Evolutionary conservation across 2,888 invertebrate species (phyloP).

Genomic region (Halictus ligatus): DNA sequence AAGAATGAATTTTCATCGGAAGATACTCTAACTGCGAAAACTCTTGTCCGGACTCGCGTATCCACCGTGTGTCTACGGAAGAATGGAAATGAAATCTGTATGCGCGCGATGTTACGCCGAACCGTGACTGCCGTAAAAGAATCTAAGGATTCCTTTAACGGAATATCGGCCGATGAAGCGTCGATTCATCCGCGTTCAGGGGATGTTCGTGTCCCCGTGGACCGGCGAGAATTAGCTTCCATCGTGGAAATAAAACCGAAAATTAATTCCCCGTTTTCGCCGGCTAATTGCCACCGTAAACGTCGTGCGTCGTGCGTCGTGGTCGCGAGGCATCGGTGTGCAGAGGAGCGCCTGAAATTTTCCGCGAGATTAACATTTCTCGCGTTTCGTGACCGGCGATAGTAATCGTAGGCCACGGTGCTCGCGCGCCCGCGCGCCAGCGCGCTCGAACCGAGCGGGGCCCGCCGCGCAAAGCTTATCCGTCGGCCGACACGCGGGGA

Average conservation of each 20-base stretch:
- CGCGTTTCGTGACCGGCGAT: constrained; percentile 60
- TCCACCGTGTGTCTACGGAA: background rate
- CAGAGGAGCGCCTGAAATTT: constrained; percentile 45
- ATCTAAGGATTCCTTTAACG: background rate
- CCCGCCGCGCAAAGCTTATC: constrained; percentile 5
- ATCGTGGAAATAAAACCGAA: constrained; percentile 28
- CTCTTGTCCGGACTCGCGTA: background rate
- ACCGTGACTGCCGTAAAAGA: background rate
- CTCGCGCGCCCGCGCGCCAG: too few species aligned
- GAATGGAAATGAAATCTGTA: background rate
- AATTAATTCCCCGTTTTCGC: constrained; percentile 46
- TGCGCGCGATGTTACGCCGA: too few species aligned
- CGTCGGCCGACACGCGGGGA: constrained; percentile 19
- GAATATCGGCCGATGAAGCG: background rate
- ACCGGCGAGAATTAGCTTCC: constrained; percentile 3
- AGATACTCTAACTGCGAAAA: background rate
- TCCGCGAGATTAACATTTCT: constrained; percentile 67
- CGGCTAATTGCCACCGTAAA: constrained; percentile 45
- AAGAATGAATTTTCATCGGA: background rate
- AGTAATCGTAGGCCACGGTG: constrained; percentile 57
- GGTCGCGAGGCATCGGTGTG: constrained; percentile 8
- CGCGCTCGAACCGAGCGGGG: constrained; percentile 23
- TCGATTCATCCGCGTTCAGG: background rate
- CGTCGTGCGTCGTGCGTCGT: constrained; percentile 11
- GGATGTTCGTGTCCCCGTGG: background rate